Evolutionary conservation across 2,888 invertebrate species (phyloP), one percentile per base, ranked within the genome.

Genomic region (Hoplodrina ambigua): DNA sequence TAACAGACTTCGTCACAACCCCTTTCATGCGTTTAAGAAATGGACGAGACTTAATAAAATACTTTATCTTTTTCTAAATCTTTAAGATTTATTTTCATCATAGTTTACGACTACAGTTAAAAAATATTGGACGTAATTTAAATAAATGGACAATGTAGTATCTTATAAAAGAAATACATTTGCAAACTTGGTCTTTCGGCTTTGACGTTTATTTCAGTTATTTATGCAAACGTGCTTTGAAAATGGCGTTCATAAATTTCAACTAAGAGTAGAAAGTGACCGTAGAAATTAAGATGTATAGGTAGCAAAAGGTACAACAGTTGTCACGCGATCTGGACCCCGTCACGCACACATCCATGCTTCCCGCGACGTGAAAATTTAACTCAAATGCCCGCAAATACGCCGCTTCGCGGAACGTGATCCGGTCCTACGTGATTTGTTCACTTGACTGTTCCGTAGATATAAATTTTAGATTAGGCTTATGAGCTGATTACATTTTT

Each of bases 361-460:
- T 67, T 62, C 66, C 60, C 66, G 78, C 63, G 63, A 73, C 80
- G 72, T 89, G 88, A 88, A 89, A 89, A 86, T 87, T 89, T 89
- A 89, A 89, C 88, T 86, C 86, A 76, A 84, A 85, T 78, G 86
- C 69, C 85, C 86, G 80, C 84, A 84, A 81, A 86, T 76, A 82
- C 78, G 75, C 72, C 63, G 80, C 69, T 70, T 70, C 64, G 50
- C 70, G 72, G 75, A 53, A 89, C 88, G 89, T 89, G 89, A 87
- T 88, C 86, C 57, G 69, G 60, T 67, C 72, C 76, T 85, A 84
- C 85, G 87, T 88, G 89, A 89, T 89, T 89, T 86, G 86, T 86
- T 68, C 78, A 62, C 60, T 75, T 70, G 75, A 84, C 82, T 85
- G 85, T 85, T 82, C 80, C 65, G 53, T 63, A 80, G 49, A 68